A percentile compares a stretch with the other conserved stretches of the same genome.
Conservation (phyloP, 1,140 invertebrate genomes). For the Pogonus chalceus region DNA sequence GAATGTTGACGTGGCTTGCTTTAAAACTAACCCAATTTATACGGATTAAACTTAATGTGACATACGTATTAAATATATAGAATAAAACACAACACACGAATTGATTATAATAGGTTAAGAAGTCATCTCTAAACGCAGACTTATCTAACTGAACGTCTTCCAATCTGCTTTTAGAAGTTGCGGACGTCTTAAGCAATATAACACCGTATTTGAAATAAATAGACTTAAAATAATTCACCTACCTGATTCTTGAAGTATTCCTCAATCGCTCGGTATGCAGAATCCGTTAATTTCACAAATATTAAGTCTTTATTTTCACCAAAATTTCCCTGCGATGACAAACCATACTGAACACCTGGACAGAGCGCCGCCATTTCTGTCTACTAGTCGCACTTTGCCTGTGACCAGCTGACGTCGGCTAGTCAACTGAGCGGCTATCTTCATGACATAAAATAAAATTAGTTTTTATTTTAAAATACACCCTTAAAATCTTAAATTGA, state of each 20-base stretch:
- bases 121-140: conserved; percentile 35
- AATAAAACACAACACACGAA: neutral
- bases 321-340: conserved; percentile 78
- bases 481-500: too few relatives aligned
- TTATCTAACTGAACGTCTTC: conserved; percentile 18
- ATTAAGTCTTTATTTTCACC: conserved; percentile 80
- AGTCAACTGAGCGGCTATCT: conserved; percentile 20
- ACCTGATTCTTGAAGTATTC: conserved; percentile 79
- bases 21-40: neutral
- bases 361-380: conserved; percentile 85
- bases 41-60: neutral
- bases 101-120: conserved; percentile 34
- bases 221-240: conserved; percentile 36
- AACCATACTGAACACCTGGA: conserved; percentile 89
- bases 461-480: too few relatives aligned
- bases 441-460: too few relatives aligned
- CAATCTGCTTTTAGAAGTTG: conserved; percentile 1
- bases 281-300: conserved; percentile 92
- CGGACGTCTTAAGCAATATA: conserved; percentile 7
- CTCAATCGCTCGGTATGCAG: conserved; percentile 80
- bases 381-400: conserved; percentile 23
- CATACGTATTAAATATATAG: neutral
- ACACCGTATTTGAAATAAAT: conserved; percentile 2
- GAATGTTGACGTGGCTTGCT: neutral
- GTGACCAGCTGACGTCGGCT: conserved; percentile 32